Evolutionary conservation across 2,797 vertebrate species (phyloP), one percentile per base, ranked within the genome.

Genomic region (Falco columbarius): DNA sequence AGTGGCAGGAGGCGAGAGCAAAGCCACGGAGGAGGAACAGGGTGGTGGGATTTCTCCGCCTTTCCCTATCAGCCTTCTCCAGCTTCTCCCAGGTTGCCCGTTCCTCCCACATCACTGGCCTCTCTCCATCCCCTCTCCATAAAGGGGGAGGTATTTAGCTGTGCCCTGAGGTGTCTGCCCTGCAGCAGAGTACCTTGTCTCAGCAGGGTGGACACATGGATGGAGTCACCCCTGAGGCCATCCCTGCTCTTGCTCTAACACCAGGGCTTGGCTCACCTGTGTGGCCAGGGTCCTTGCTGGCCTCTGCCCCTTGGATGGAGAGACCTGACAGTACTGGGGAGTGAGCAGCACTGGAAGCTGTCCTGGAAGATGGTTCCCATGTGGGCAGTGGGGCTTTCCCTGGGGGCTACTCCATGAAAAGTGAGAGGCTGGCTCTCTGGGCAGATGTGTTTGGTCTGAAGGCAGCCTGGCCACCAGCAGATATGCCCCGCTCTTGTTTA

Each of bases 171-270:
- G n/a, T 62, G 10, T 51, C 42, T 58, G 38, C 59, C 49, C 67
- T 79, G 47, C 3, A 36, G 2, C 54, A 71, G 40, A 76, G 18
- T 36, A 68, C 24, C 19, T 73, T 36, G 38, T 61, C 67, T 47
- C 34, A 73, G 68, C 65, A 72, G 42, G 26, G 24, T 47, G n/a
- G 32, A 12, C 8, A 3, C 8, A 5, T 56, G 42, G 51, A 71
- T 40, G 26, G 34, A 62, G 34, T 58, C 26, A 73, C 21, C 7
- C 29, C 42, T 0, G 3, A 61, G 42, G 36, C 17, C 4, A 0
- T 62, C 22, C 34, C 42, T 1, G 2, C 36, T 49, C 26, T 67
- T 55, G 24, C 26, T 87, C 3, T n/a, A 42, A 52, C 19, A 38
- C 38, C 29, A 42, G 52, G 46, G 13, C 47, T 81, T 61, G 32